Evolutionary conservation across 2,888 invertebrate species (phyloP).

Genomic region (Rhagophthalmus giganteus): DNA sequence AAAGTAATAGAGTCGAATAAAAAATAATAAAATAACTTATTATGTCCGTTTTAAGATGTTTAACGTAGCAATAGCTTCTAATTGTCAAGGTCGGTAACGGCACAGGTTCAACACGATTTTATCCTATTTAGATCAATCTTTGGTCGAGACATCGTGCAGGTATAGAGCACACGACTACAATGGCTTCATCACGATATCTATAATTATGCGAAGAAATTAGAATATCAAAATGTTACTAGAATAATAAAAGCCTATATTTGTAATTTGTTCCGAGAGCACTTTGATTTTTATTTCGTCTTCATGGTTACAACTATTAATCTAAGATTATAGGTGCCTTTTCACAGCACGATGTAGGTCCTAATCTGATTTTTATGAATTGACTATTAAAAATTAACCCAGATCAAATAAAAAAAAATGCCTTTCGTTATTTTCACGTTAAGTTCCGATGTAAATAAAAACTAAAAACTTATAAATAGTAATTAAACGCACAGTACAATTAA

Average conservation of each 20-base stretch:
- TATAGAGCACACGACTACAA: conserved; percentile 44
- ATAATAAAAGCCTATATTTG: conserved; percentile 17
- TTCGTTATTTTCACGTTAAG: too few species aligned
- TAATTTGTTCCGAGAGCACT: conserved; percentile 9
- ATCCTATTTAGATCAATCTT: conserved; percentile 50
- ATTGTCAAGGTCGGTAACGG: conserved; percentile 48
- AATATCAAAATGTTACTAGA: conserved; percentile 25
- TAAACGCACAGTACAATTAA: too few species aligned
- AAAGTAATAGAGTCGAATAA: too few species aligned
- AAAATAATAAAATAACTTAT: conserved; percentile 1
- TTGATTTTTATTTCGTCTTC: conserved; percentile 1
- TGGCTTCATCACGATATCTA: conserved; percentile 45
- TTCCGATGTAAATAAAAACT: too few species aligned
- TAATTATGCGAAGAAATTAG: conserved; percentile 39
- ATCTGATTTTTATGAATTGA: too few species aligned
- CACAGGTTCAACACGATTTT: conserved; percentile 48
- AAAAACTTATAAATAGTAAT: too few species aligned
- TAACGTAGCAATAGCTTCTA: conserved; percentile 21
- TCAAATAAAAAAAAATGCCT: too few species aligned
- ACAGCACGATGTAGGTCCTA: too few species aligned
- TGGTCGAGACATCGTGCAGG: conserved; percentile 46
- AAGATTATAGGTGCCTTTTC: conserved; percentile 1
- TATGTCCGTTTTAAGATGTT: conserved; percentile 9
- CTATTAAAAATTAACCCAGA: too few species aligned
- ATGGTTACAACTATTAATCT: too few species aligned